A percentile compares a stretch with the other conserved stretches of the same genome.
Conservation (phyloP, 1,140 invertebrate genomes). For the Proales similis region DNA sequence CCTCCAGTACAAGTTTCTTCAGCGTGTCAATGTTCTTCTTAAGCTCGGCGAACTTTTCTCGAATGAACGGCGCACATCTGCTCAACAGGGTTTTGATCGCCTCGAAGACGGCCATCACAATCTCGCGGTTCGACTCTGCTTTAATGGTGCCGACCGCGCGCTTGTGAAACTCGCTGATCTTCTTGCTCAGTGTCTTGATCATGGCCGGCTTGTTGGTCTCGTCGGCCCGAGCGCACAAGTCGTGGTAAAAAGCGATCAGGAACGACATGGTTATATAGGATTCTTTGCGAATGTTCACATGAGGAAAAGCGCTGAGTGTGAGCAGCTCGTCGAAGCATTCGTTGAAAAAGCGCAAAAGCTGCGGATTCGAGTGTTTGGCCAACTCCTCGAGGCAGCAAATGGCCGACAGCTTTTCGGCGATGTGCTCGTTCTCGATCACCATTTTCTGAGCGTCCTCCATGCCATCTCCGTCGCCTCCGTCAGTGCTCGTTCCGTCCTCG, state of each 20-base stretch:
- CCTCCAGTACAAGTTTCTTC: slow-evolving; percentile 25
- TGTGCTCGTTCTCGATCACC: slow-evolving; percentile 23
- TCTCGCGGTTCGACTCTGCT: slow-evolving; percentile 26
- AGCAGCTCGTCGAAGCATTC: slow-evolving; percentile 23
- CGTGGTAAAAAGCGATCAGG: slow-evolving; percentile 32
- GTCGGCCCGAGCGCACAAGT: slow-evolving; percentile 2
- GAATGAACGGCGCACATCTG: slow-evolving; percentile 17
- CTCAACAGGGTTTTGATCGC: slow-evolving; percentile 30
- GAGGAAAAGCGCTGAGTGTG: slow-evolving; percentile 10
- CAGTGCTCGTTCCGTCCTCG: not conserved
- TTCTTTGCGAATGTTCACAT: slow-evolving; percentile 35
- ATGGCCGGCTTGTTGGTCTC: slow-evolving; percentile 3
- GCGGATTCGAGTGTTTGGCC: slow-evolving; percentile 15
- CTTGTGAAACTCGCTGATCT: slow-evolving; percentile 17
- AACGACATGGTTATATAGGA: slow-evolving; percentile 20
- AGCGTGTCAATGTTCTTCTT: slow-evolving; percentile 1
- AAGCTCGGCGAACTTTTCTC: slow-evolving; percentile 13
- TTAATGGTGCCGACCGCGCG: slow-evolving; percentile 20
- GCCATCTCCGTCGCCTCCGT: not conserved
- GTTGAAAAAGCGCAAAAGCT: slow-evolving; percentile 24
- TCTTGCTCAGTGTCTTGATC: slow-evolving; percentile 7
- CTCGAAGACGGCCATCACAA: slow-evolving; percentile 33
- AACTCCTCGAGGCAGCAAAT: slow-evolving; percentile 26
- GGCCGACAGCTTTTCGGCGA: slow-evolving; percentile 24
- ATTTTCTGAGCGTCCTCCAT: slow-evolving; percentile 24